Evolutionary conservation across 1,140 invertebrate species (phyloP), one percentile per base, ranked within the genome.

Genomic region (Euwallacea fornicatus): DNA sequence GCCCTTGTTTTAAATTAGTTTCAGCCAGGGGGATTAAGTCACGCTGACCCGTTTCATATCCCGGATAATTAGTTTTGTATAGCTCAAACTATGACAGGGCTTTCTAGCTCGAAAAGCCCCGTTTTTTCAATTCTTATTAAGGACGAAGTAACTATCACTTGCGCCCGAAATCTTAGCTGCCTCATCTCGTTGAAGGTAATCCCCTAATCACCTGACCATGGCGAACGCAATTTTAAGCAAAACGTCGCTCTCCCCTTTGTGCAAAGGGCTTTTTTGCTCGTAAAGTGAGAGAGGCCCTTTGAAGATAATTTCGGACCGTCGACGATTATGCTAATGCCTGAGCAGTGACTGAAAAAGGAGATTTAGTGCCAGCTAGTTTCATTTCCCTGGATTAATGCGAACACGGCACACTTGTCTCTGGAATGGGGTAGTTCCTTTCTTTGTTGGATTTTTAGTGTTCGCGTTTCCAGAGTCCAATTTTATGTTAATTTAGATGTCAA

Each of bases 331-430:
- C 46, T 50, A 50, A 50, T 50, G 13, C 13, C 46, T 10, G 46
- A 50, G 46, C 46, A 50, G 46, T 50, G 46, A 50, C 46, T 50
- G 46, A 50, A 50, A 50, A 50, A 50, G 46, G 46, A 50, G 46
- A 50, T 50, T 50, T 50, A 50, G 46, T 50, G 46, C 46, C 13
- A 50, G 46, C 46, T 50, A 50, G 46, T 50, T 50, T 50, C 46
- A 50, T 50, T 50, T 50, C 13, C 46, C 21, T 33, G 21, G 21
- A 33, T 33, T 33, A 33, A 33, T 33, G 21, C 21, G 21, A 33
- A 33, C 21, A 33, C 21, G 21, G 21, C 21, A 33, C 21, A 33
- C 21, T 33, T 33, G 21, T 33, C 21, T 33, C 21, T 33, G 21
- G 21, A 33, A 33, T 33, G 21, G 21, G 21, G 21, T 33, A 33